Percentiles rank a stretch among this genome's conserved stretches.
phyloP scores from a whole-genome alignment of 2,888 invertebrate species.

The Pinctada fucata region DNA sequence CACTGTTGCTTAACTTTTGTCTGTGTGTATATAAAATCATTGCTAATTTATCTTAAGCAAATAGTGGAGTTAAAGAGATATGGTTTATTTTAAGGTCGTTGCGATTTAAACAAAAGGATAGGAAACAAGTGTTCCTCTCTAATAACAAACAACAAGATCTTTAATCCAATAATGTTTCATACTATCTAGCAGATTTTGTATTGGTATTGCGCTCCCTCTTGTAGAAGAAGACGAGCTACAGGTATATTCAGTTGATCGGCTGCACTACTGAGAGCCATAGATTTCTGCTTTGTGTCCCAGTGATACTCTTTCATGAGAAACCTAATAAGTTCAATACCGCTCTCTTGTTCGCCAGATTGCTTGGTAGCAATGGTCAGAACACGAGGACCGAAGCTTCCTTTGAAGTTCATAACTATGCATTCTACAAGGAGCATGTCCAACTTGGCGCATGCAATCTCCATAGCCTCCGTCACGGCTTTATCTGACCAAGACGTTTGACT shows the following conservation, averaged over 20 bases:
- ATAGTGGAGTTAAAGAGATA: too few species aligned
- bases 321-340: not conserved
- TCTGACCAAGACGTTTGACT: not conserved
- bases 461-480: constrained; percentile 13
- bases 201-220: not conserved
- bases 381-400: not conserved
- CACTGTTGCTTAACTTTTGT: too few species aligned
- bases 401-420: constrained; percentile 12
- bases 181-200: too few species aligned
- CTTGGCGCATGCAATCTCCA: constrained; percentile 24
- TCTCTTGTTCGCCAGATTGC: not conserved
- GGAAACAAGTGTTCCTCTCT: too few species aligned
- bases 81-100: too few species aligned
- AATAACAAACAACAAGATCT: too few species aligned
- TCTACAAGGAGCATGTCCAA: constrained; percentile 10
- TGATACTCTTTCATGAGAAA: constrained; percentile 9
- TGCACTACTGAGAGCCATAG: constrained; percentile 3
- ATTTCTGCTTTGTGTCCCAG: constrained; percentile 2
- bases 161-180: too few species aligned
- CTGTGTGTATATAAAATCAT: too few species aligned
- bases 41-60: too few species aligned
- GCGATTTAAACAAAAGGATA: too few species aligned
- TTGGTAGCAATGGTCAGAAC: constrained; percentile 14
- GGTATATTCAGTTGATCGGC: constrained; percentile 12
- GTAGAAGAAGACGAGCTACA: not conserved